Evolutionary conservation across 2,797 vertebrate genomes (phyloP).

Genomic region (Sebastes nivosus): DNA sequence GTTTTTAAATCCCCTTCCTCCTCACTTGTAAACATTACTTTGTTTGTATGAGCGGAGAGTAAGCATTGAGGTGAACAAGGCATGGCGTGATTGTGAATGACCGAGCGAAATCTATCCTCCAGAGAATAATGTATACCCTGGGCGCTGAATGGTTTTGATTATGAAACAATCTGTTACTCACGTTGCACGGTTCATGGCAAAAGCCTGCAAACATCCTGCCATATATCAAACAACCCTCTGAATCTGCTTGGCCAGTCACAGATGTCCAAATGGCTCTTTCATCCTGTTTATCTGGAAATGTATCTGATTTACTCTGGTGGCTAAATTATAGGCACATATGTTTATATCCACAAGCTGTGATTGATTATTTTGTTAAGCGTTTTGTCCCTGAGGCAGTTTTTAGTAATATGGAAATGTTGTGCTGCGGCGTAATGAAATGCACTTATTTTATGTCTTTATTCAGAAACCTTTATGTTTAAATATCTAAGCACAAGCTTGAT

Average conservation of each 20-base stretch:
- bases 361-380: slow-evolving; percentile 48
- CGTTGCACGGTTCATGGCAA: slow-evolving; percentile 46
- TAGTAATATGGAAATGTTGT: slow-evolving; percentile 1
- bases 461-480: not conserved
- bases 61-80: slow-evolving; percentile 3
- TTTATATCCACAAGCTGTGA: slow-evolving; percentile 60
- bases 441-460: slow-evolving; percentile 5
- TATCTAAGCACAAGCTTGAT: not conserved
- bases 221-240: slow-evolving; percentile 55
- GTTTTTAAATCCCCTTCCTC: slow-evolving; percentile 28
- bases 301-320: slow-evolving; percentile 52
- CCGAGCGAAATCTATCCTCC: slow-evolving; percentile 11
- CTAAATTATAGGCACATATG: slow-evolving; percentile 52
- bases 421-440: slow-evolving; percentile 1
- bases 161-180: slow-evolving; percentile 53
- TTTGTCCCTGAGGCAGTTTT: slow-evolving; percentile 40
- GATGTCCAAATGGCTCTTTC: slow-evolving; percentile 54
- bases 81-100: slow-evolving; percentile 5
- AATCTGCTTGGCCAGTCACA: slow-evolving; percentile 37
- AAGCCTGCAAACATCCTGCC: slow-evolving; percentile 61
- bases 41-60: slow-evolving; percentile 28
- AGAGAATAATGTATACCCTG: slow-evolving; percentile 27
- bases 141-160: slow-evolving; percentile 55
- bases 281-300: slow-evolving; percentile 65
- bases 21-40: slow-evolving; percentile 27